These are phyloP conservation scores for Caenorhabditis japonica DNA, from an alignment of 2,888 invertebrate species.

Conservation along the genomic window DNA sequence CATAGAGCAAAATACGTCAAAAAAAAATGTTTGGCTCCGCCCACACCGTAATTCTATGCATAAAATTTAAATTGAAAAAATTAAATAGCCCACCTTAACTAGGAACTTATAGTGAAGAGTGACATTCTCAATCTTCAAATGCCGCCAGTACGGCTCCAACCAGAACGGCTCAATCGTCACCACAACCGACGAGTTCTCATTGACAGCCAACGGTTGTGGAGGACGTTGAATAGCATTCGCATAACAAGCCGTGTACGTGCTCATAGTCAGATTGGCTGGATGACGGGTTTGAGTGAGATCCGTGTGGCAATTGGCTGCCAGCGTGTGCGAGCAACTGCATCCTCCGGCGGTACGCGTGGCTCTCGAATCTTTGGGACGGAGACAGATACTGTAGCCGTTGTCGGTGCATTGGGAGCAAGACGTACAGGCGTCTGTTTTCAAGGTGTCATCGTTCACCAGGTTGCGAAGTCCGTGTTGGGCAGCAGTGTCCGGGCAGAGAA, in stretches of 20 bases:
- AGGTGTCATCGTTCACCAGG: conserved; percentile 64
- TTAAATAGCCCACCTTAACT: conserved; percentile 54
- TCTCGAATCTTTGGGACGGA: conserved; percentile 48
- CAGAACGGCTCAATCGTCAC: conserved; percentile 76
- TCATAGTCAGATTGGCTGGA: conserved; percentile 66
- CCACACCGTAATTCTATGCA: too few relatives aligned
- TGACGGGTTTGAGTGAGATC: conserved; percentile 49
- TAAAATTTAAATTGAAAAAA: neutral
- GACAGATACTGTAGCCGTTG: conserved; percentile 66
- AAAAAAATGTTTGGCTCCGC: too few relatives aligned
- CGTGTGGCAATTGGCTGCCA: conserved; percentile 65
- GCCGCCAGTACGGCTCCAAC: conserved; percentile 74
- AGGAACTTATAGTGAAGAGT: conserved; percentile 70
- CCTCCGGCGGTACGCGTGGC: conserved; percentile 53
- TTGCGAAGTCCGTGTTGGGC: conserved; percentile 56
- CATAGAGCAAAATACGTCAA: too few relatives aligned
- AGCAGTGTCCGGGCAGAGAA: conserved; percentile 63
- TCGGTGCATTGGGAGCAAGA: conserved; percentile 71
- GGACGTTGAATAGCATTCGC: conserved; percentile 66
- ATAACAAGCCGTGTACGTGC: conserved; percentile 59
- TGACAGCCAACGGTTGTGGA: conserved; percentile 66
- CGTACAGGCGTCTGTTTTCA: conserved; percentile 64
- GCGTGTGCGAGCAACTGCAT: conserved; percentile 63
- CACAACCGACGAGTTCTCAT: conserved; percentile 65
- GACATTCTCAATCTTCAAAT: conserved; percentile 67